Percentiles rank a stretch among this genome's conserved stretches.
phyloP scores from a whole-genome alignment of 2,797 vertebrate species.

The Uromys caudimaculatus region DNA sequence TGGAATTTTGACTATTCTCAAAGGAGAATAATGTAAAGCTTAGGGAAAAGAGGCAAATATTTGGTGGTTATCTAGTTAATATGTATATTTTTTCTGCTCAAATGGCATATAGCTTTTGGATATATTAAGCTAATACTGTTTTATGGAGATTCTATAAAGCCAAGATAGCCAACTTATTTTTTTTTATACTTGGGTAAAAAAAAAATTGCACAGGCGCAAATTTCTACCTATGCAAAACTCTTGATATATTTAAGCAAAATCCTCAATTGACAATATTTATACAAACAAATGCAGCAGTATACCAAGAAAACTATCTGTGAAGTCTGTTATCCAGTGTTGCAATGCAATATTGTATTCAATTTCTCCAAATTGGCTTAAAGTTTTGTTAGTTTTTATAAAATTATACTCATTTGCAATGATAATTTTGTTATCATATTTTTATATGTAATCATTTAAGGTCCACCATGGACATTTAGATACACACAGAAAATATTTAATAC shows the following conservation, averaged over 20 bases:
- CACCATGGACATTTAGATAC: background rate
- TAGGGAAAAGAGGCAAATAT: background rate
- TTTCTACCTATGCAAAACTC: background rate
- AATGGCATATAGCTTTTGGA: background rate
- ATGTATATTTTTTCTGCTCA: background rate
- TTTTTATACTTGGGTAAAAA: background rate
- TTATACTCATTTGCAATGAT: background rate
- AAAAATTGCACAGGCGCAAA: background rate
- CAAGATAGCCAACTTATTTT: background rate
- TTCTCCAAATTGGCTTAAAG: background rate
- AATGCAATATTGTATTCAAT: background rate
- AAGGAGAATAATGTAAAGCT: background rate
- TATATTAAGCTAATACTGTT: background rate
- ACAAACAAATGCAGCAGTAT: background rate
- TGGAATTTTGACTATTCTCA: background rate
- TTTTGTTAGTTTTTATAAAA: background rate
- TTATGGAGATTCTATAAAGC: background rate
- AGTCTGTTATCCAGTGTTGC: background rate
- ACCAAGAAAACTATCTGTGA: background rate
- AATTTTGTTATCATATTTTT: background rate
- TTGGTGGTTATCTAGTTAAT: background rate
- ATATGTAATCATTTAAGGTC: background rate
- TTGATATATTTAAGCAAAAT: background rate
- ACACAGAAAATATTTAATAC: background rate
- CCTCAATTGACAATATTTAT: background rate